Base-by-base conservation (phyloP, 2,797 vertebrate genomes). In the Cossypha polioptera region DNA sequence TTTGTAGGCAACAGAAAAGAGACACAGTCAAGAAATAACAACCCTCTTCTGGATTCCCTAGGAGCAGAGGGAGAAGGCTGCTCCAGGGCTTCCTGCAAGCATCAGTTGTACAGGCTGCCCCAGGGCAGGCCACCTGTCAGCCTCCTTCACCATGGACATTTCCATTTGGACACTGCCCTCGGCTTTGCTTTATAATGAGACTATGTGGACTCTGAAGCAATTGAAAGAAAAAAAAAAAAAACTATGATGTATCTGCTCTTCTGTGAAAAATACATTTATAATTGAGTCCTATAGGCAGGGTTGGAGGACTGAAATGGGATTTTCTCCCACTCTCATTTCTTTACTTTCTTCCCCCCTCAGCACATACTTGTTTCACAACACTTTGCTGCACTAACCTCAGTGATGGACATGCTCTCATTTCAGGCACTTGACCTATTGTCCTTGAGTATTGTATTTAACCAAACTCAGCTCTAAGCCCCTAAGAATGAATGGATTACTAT, bases 401-500 rank as follows among this genome's bases (percentile, higher is more conserved):
- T 77, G 35, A 67, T 20, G 33, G 58, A 84, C 22, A 55, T 3
- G 1, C 85, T 78, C 47, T 75, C 19, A 51, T 77, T 94, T 75
- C 4, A 3, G 58, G 57, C 48, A 84, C 66, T 90, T 83, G 88
- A 68, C 42, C 80, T 86, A 28, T 42, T 67, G 50, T 88, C 50
- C 47, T 75, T 88, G 43, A 14, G 6, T 68, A 62, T 81, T 90
- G 38, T 83, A 75, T 67, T 88, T 80, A 83, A 42, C 57, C 48
- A 85, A 76, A 91, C 18, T 28, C 22, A 40, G 16, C 66, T 86
- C 25, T 91, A 94, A 94, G 31, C 21, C 68, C 50, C 48, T 81
- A 47, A 77, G 62, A 90, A 88, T 68, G 58, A 78, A 55, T 57
- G 36, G 42, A 68, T 92, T 94, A 72, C 31, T 65, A 16, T 78